Evolutionary conservation across 2,113 vertebrate genomes (phyloP), one percentile per base, ranked within the genome.

Genomic region (Perccottus glenii): DNA sequence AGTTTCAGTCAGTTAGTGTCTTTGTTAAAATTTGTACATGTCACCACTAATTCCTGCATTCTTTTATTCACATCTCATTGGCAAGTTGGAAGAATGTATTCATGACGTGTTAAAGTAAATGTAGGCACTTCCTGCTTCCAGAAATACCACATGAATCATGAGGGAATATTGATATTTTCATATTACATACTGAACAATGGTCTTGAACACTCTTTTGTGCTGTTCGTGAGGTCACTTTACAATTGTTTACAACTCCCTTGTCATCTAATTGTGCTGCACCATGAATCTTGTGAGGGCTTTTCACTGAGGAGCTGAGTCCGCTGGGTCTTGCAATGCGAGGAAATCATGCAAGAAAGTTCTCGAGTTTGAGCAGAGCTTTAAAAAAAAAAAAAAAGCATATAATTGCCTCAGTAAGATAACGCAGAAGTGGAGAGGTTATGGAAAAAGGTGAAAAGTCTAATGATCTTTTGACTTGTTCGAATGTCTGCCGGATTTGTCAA

Each of bases 181-280:
- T 16, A 10, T 43, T 3, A 49, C 45, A 16, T 47, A 52, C 15
- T 66, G 53, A 57, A 52, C 50, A 15, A 11, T 14, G 32, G 43
- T 9, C 40, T 12, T 15, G 33, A 27, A 16, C 4, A 70, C 45
- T 40, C 33, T 38, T 45, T 55, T 32, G 69, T 9, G 38, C 1
- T 11, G 16, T 12, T 3, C 46, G 42, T 5, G 46, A 63, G 68
- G 58, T 57, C 65, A 49, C 15, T 8, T 9, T 63, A 58, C 27
- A 40, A 74, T 58, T 77, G 64, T 70, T 60, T 56, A 56, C 66
- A 64, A 16, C 40, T 27, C 40, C 1, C 3, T 53, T 32, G 47
- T 12, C 40, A 11, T 45, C 9, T 67, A 81, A 75, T 73, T 73
- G 63, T 49, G 48, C 53, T 42, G 1, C 1, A 32, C 38, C 60